Percentiles rank a stretch among this genome's conserved stretches.
These are phyloP conservation scores for Eudasyphora cyanicolor DNA, from an alignment of 2,888 invertebrate species.

Conservation along the genomic window DNA sequence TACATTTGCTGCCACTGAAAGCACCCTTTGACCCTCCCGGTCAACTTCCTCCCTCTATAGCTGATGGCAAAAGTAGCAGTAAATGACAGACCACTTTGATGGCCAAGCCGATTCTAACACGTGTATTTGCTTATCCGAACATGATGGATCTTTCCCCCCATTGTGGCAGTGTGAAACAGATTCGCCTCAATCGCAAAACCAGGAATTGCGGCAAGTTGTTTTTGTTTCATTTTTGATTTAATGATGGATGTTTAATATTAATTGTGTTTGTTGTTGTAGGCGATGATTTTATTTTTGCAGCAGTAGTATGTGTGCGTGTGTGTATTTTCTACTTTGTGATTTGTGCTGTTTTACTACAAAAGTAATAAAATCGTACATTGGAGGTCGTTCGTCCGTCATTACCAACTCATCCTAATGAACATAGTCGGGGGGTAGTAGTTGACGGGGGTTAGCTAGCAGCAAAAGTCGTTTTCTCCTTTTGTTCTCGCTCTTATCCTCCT, in stretches of 20 bases:
- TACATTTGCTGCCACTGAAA: too few relatives aligned
- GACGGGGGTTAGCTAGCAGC: background rate
- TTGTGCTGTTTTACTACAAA: background rate
- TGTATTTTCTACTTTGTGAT: background rate
- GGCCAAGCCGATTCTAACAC: too few relatives aligned
- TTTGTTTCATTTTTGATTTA: slow-evolving; percentile 4
- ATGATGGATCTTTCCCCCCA: background rate
- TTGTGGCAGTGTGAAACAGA: background rate
- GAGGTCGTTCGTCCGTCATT: background rate
- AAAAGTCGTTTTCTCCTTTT: background rate
- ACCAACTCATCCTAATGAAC: background rate
- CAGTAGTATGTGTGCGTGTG: background rate
- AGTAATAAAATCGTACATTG: background rate
- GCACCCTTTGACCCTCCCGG: too few relatives aligned
- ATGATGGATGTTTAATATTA: slow-evolving; percentile 24
- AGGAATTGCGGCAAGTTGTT: background rate
- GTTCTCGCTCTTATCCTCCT: background rate
- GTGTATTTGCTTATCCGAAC: background rate
- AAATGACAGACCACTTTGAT: too few relatives aligned
- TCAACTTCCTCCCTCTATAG: too few relatives aligned
- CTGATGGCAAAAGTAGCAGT: too few relatives aligned
- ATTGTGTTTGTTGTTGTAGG: background rate
- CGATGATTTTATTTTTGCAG: background rate
- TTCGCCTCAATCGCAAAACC: background rate
- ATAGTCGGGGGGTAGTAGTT: background rate